Evolutionary conservation across 2,113 vertebrate species (phyloP), one percentile per base, ranked within the genome.

Genomic region (Peromyscus californicus): DNA sequence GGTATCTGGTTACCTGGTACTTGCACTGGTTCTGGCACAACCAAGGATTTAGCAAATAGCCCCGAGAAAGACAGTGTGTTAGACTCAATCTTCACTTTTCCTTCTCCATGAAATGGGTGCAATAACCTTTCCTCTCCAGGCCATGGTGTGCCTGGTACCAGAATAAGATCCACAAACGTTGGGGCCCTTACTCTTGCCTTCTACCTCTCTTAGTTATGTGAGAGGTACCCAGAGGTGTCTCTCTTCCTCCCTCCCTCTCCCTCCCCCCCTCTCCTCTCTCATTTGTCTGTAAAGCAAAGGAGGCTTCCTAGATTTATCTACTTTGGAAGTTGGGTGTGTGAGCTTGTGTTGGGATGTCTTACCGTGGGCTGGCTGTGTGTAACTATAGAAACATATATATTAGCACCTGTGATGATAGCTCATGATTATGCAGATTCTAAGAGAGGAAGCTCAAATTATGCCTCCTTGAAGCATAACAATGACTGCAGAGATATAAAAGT

Each of bases 371-470:
- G 36, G 79, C 42, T 86, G 45, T 65, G 31, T 79, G 0, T 89
- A 70, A 91, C 59, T 80, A 26, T 36, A 79, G 88, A 82, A 65
- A 90, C 22, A 12, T 45, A 45, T 80, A 26, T 76, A 72, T 95
- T 87, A 83, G 89, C 85, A 33, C 80, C 36, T 75, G 70, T 90
- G 93, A 69, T 13, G 45, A 12, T 22, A 61, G 90, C 51, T 97
- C 87, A 82, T 94, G 93, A 61, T 97, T 93, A 96, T 96, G 94
- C 83, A 98, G 94, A 90, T 90, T 78, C 65, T 51, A 83, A 82
- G 85, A 93, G 19, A 29, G 36, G 39, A 91, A 83, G 69, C 75
- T 95, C 90, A 76, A 90, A 88, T 93, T 94, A 94, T 63, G 80
- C 70, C 65, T 88, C 88, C 78, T 94, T 16, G 86, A 96, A 96